These are phyloP conservation scores for Triplophysa dalaica DNA, from an alignment of 2,113 vertebrate species.

Conservation along the genomic window DNA sequence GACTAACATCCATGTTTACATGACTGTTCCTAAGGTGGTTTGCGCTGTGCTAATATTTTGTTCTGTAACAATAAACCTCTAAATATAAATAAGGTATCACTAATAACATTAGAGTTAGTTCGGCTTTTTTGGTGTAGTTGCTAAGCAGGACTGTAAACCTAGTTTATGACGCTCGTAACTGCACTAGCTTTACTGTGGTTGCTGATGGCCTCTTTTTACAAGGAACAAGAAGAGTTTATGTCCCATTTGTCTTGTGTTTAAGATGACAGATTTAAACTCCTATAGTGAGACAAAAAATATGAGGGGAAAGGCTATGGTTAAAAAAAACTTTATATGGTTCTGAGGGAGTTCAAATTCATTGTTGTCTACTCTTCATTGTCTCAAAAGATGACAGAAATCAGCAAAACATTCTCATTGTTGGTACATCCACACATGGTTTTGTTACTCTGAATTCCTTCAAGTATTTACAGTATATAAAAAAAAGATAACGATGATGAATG, in stretches of 20 bases:
- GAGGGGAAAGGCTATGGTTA: too few species aligned
- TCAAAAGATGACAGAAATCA: not conserved
- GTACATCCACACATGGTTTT: slow-evolving; percentile 33
- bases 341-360: not conserved
- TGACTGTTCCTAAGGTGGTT: slow-evolving; percentile 44
- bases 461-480: slow-evolving; percentile 9
- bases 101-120: not conserved
- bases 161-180: slow-evolving; percentile 66
- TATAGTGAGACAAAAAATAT: too few species aligned
- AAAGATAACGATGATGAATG: slow-evolving; percentile 8
- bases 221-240: slow-evolving; percentile 62
- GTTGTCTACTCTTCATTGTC: not conserved
- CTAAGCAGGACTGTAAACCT: slow-evolving; percentile 64
- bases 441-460: slow-evolving; percentile 15
- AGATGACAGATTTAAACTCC: not conserved
- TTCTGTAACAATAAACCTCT: not conserved
- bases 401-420: not conserved
- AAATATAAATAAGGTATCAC: not conserved
- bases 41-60: not conserved
- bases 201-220: slow-evolving; percentile 54
- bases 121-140: slow-evolving; percentile 31
- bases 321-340: slow-evolving; percentile 14
- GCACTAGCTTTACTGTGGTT: slow-evolving; percentile 52
- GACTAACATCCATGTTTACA: slow-evolving; percentile 72
- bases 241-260: slow-evolving; percentile 45